phyloP scores from a whole-genome alignment of 2,113 vertebrate species.

The Lophotis ruficrista region DNA sequence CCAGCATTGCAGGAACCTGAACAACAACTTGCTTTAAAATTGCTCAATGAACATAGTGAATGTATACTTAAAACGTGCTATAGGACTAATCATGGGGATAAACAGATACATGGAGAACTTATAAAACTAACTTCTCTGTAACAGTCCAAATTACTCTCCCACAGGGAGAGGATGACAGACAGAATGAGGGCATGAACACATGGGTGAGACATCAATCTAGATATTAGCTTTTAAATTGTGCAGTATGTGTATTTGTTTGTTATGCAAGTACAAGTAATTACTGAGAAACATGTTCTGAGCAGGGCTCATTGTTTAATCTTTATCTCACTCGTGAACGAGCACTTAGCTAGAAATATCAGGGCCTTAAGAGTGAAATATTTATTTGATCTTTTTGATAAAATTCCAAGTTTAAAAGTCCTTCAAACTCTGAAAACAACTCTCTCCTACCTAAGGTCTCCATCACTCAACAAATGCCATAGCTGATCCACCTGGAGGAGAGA shows the following conservation, averaged over 20 bases:
- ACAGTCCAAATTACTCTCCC: background rate
- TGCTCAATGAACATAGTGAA: background rate
- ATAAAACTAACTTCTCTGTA: background rate
- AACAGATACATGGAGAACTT: background rate
- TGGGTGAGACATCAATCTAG: background rate
- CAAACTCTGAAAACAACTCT: background rate
- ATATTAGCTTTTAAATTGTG: background rate
- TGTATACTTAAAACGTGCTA: background rate
- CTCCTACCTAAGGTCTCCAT: background rate
- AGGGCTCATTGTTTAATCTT: background rate
- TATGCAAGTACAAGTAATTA: background rate
- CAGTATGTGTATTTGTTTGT: background rate
- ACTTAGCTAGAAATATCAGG: background rate
- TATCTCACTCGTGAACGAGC: background rate
- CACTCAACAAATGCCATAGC: background rate
- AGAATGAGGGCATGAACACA: background rate
- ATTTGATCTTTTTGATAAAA: background rate
- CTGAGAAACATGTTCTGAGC: background rate
- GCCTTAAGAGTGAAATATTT: background rate
- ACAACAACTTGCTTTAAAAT: conserved; percentile 2
- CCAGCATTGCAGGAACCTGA: conserved; percentile 4
- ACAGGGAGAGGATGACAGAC: background rate
- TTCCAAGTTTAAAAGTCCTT: background rate
- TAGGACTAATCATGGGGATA: background rate
- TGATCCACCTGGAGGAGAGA: background rate